Evolutionary conservation across 1,140 invertebrate species (phyloP), one percentile per base, ranked within the genome.

Genomic region (Anoplolepis gracilipes): DNA sequence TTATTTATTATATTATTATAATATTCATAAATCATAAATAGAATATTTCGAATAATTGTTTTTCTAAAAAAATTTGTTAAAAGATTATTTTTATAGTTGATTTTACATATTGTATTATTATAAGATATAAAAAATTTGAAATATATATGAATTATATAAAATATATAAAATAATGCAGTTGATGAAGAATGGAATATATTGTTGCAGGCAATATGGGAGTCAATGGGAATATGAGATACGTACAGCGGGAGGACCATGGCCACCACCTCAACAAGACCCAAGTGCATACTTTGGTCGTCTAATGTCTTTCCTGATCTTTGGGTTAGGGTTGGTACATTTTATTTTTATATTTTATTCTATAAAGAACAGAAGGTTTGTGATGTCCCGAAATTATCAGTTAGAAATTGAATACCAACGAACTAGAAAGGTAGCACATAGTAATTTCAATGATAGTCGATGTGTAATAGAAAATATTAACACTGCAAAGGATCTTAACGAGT

Each of bases 201-300:
- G 0, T 75, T 62, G 1, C 19, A 76, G 69, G 2, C 25, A 39
- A 53, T 77, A 84, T 49, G 8, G 30, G 2, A 85, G 76, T 49
- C 84, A 19, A 39, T 81, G 84, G 77, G 76, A 85, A 62, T 85
- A 79, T 42, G 76, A 85, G 30, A 64, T 69, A 49, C 76, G 53
- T 49, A n/a, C 36, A 11, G 62, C 84, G 49, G 62, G 76, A 46
- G 84, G 84, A 46, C 22, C 33, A 1, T 85, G 84, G 84, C 49
- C 59, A 36, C 75, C 84, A 19, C n/a, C 62, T 69, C 13, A 19
- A 13, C 22, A 46, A 46, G 16, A 42, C 2, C 42, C 59, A 59
- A 36, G 67, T 16, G 2, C 8, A 36, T 5, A 8, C 0, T 39
- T 79, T 10, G 62, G 49, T 2, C 36, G 25, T 7, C 0, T 46